These are phyloP conservation scores for Cyaniris semiargus DNA, from an alignment of 2,888 invertebrate species.

Conservation along the genomic window DNA sequence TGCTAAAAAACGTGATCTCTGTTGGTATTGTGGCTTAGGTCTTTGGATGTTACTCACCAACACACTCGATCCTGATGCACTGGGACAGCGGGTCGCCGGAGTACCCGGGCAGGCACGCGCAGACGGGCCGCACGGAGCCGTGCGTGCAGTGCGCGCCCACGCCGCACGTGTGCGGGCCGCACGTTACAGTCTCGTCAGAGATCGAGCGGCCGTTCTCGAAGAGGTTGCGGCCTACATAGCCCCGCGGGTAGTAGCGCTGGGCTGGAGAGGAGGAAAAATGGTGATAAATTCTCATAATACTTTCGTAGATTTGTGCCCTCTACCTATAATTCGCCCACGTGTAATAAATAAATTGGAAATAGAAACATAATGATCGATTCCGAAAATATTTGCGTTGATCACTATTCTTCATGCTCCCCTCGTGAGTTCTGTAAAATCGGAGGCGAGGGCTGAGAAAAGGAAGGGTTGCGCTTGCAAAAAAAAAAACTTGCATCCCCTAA, in stretches of 20 bases:
- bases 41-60: constrained; percentile 70
- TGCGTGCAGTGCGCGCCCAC: constrained; percentile 84
- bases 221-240: constrained; percentile 60
- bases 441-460: no score
- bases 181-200: constrained; percentile 72
- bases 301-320: no score
- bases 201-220: constrained; percentile 72
- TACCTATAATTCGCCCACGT: no score
- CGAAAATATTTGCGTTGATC: neutral
- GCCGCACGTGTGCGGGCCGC: constrained; percentile 83
- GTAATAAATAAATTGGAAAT: no score
- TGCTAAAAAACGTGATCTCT: no score
- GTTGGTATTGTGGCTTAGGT: no score
- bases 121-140: constrained; percentile 87
- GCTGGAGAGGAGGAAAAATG: constrained; percentile 46
- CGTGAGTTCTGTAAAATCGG: no score
- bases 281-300: no score
- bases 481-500: no score
- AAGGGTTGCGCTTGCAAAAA: no score
- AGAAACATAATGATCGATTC: neutral
- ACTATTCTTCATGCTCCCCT: no score
- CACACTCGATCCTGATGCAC: constrained; percentile 87
- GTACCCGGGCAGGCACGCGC: constrained; percentile 89
- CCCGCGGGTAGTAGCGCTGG: constrained; percentile 61
- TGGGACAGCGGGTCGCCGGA: constrained; percentile 88